Base-by-base conservation (phyloP, 2,888 invertebrate genomes). In the Sisyra nigra region DNA sequence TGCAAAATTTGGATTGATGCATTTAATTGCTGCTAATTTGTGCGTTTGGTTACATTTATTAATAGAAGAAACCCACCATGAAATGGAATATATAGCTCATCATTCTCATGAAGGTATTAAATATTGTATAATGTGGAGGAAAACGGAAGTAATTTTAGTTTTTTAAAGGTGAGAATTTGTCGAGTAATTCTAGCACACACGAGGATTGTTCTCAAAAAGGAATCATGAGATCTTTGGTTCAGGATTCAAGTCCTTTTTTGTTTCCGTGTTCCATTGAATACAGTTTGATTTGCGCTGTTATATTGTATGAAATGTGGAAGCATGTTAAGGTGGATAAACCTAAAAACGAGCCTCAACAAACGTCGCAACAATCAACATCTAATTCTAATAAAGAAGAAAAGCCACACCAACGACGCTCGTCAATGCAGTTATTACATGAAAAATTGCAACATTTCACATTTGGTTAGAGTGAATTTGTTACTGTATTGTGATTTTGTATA, bases 191-290 rank as follows among this genome's bases (percentile, higher is more conserved):
- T 24, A 24, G 24, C 24, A 7, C 7, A 5, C n/a, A 35, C 14
- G 14, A 9, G 8, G 62, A 65, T 33, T 79, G 79, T 54, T 63
- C 72, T 10, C 66, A 77, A 45, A 67, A 74, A 1, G 75, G 78
- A 51, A 76, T 80, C 38, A 80, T 80, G 76, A 79, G 78, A 3
- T 66, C 72, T n/a, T 55, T 80, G 41, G 69, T 80, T 3, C 77
- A 79, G 54, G 77, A 80, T 53, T 64, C 80, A n/a, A 76, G 80
- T 47, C 86, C 87, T 0, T 89, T 89, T 58, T 71, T 92, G 45
- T 91, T 87, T 57, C 91, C 92, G 0, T 89, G 89, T 62, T 76
- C 75, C 39, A 87, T 92, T 53, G 91, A 92, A 62, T 92, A 91
- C 65, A 87, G 87, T 33, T 70, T 92, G 41, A 87, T 92, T 48